Conservation (phyloP, 92 coral and sea anemone genomes). For the Plumapathes pennacea region DNA sequence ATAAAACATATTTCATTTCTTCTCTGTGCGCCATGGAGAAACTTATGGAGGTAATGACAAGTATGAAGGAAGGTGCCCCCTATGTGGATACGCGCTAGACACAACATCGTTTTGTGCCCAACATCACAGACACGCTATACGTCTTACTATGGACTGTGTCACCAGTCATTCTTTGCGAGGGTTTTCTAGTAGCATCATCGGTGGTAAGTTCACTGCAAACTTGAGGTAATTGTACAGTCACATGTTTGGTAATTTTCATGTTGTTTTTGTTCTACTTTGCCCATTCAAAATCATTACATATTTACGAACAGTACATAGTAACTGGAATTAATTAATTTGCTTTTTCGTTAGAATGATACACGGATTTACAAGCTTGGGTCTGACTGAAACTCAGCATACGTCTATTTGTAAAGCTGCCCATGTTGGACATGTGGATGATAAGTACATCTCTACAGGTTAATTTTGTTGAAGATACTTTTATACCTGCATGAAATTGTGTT, state of each 20-base stretch:
- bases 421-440: too few species aligned
- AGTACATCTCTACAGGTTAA: too few species aligned
- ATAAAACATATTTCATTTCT: constrained; percentile 11
- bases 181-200: constrained; percentile 14
- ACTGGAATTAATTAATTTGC: too few species aligned
- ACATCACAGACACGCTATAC: constrained; percentile 14
- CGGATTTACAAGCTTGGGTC: constrained; percentile 2
- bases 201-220: constrained; percentile 20
- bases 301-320: background rate
- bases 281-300: background rate
- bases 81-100: constrained; percentile 5
- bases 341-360: background rate
- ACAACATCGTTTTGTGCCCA: background rate
- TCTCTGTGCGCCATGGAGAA: constrained; percentile 5
- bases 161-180: constrained; percentile 20
- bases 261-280: background rate
- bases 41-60: constrained; percentile 1
- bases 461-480: too few species aligned
- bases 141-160: constrained; percentile 6
- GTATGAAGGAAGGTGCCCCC: constrained; percentile 17
- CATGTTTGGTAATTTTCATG: background rate
- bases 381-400: constrained; percentile 8
- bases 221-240: constrained; percentile 15
- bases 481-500: too few species aligned
- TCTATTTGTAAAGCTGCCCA: too few species aligned